These are phyloP conservation scores for Drosophila yooni DNA, from an alignment of 2,888 invertebrate species.

Conservation along the genomic window DNA sequence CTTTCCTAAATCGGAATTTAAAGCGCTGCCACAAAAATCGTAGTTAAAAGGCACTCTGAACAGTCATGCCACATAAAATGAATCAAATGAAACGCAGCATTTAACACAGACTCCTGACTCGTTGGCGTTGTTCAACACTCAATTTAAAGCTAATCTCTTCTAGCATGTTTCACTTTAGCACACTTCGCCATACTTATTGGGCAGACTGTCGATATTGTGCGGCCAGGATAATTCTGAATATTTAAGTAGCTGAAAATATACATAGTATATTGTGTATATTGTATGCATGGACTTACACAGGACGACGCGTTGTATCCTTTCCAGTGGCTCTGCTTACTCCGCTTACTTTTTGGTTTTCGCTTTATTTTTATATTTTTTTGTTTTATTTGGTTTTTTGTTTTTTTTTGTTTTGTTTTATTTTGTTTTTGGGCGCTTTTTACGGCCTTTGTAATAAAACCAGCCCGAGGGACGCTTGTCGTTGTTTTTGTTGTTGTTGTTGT, in stretches of 20 bases:
- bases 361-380: constrained; percentile 19
- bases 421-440: constrained; percentile 56
- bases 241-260: constrained; percentile 33
- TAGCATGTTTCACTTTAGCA: background rate
- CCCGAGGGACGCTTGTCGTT: constrained; percentile 65
- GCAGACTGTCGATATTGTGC: constrained; percentile 23
- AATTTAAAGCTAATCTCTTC: constrained; percentile 27
- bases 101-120: background rate
- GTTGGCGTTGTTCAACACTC: constrained; percentile 21
- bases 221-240: constrained; percentile 29
- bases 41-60: background rate
- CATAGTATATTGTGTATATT: constrained; percentile 9
- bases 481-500: constrained; percentile 37
- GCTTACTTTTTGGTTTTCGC: constrained; percentile 38
- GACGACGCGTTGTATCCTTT: constrained; percentile 62
- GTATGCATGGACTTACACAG: constrained; percentile 64
- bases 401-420: constrained; percentile 9
- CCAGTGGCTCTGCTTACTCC: constrained; percentile 46
- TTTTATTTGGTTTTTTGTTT: constrained; percentile 22
- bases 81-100: background rate
- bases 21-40: background rate
- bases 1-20: background rate
- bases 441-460: constrained; percentile 78
- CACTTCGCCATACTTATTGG: constrained; percentile 11
- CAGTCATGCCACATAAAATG: background rate